phyloP scores from a whole-genome alignment of 2,797 vertebrate species.

The Siniperca undulata region DNA sequence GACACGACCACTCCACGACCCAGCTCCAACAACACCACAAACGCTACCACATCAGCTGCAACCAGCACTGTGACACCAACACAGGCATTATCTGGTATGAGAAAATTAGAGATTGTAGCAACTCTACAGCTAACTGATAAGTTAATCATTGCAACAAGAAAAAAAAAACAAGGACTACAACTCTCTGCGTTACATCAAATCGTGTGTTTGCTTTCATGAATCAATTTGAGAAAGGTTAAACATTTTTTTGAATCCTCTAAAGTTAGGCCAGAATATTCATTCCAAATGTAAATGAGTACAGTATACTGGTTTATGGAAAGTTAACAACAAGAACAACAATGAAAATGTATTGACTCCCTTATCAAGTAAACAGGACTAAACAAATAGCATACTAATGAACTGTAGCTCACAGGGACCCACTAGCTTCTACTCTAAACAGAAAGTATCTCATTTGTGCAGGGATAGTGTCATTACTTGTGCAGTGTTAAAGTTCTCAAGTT shows the following conservation, averaged over 20 bases:
- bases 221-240: background rate
- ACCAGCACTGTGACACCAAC: background rate
- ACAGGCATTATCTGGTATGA: background rate
- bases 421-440: background rate
- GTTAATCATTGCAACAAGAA: background rate
- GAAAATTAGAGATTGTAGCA: background rate
- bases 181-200: background rate
- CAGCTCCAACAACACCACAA: background rate
- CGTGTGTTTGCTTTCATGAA: background rate
- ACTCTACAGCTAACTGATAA: background rate
- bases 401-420: background rate
- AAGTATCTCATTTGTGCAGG: background rate
- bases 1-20: rapidly evolving
- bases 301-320: background rate
- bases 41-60: background rate
- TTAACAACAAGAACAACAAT: background rate
- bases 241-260: background rate
- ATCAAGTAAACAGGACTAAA: background rate
- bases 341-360: background rate
- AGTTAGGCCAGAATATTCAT: background rate
- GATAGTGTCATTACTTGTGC: background rate
- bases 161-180: background rate
- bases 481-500: background rate
- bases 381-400: background rate
- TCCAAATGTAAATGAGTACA: background rate